A percentile compares a stretch with the other conserved stretches of the same genome.
These are phyloP conservation scores for Cottoperca gobio DNA, from an alignment of 2,797 vertebrate species.

Conservation along the genomic window DNA sequence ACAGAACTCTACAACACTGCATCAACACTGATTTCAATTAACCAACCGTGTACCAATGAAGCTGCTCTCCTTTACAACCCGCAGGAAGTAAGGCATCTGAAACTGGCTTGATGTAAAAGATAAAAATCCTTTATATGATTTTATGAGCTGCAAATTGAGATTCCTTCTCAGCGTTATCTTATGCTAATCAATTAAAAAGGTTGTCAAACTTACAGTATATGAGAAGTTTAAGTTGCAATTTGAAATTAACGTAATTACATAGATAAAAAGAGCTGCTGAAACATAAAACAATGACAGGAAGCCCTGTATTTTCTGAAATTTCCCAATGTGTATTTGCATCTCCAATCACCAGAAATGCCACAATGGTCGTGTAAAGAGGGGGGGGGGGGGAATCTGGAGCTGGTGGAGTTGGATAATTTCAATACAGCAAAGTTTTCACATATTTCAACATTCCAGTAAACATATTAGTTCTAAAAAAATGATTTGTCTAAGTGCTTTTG, in stretches of 20 bases:
- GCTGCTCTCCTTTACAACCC: conserved; percentile 40
- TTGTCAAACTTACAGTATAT: conserved; percentile 24
- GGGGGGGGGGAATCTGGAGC: too few relatives aligned
- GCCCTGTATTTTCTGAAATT: background rate
- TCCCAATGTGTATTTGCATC: background rate
- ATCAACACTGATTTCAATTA: conserved; percentile 41
- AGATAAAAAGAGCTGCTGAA: conserved; percentile 11
- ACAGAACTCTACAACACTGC: conserved; percentile 55
- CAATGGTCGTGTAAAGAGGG: conserved; percentile 1
- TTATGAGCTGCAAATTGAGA: background rate
- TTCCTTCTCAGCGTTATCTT: conserved; percentile 3
- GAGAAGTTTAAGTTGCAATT: conserved; percentile 17
- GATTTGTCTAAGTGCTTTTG: conserved; percentile 60
- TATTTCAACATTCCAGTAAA: conserved; percentile 41
- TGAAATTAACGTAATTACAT: conserved; percentile 13
- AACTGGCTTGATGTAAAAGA: too few relatives aligned
- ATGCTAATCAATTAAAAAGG: conserved; percentile 2
- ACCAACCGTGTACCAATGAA: conserved; percentile 24
- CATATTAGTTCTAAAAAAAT: conserved; percentile 30
- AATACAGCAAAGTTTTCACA: conserved; percentile 26
- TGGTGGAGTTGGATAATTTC: conserved; percentile 19
- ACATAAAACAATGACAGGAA: background rate
- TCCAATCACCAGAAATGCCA: conserved; percentile 10
- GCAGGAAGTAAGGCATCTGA: background rate
- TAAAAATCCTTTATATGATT: background rate